Conservation (phyloP, 2,797 vertebrate species). For the Danio albolineatus region DNA sequence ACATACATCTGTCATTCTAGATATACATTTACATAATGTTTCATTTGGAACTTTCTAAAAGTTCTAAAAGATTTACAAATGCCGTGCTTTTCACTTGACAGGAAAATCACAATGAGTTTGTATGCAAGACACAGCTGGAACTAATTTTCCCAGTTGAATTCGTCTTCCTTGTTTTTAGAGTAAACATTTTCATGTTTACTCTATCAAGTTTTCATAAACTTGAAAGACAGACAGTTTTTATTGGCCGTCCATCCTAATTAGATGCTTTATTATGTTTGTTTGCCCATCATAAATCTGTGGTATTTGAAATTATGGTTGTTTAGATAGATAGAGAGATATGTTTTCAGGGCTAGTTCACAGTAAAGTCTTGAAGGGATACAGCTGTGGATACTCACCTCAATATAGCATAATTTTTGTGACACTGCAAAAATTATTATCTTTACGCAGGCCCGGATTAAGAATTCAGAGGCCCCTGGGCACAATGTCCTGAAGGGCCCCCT, state of each 20-base stretch:
- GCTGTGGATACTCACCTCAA: no score
- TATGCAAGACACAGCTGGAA: background rate
- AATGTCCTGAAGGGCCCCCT: no score
- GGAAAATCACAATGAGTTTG: background rate
- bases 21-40: background rate
- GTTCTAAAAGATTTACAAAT: background rate
- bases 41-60: background rate
- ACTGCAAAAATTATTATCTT: no score
- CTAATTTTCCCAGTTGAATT: background rate
- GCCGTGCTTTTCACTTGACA: background rate
- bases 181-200: background rate
- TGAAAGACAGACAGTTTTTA: background rate
- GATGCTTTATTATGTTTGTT: background rate
- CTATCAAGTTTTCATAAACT: background rate
- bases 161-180: background rate
- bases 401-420: no score
- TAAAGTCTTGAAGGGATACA: no score
- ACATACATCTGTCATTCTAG: slow-evolving; percentile 23
- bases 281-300: background rate
- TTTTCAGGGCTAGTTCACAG: no score
- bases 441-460: no score
- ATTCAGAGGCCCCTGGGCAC: no score
- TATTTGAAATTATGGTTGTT: background rate
- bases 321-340: no score
- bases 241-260: background rate